phyloP scores from a whole-genome alignment of 2,113 vertebrate genomes.

The Galemys pyrenaicus region DNA sequence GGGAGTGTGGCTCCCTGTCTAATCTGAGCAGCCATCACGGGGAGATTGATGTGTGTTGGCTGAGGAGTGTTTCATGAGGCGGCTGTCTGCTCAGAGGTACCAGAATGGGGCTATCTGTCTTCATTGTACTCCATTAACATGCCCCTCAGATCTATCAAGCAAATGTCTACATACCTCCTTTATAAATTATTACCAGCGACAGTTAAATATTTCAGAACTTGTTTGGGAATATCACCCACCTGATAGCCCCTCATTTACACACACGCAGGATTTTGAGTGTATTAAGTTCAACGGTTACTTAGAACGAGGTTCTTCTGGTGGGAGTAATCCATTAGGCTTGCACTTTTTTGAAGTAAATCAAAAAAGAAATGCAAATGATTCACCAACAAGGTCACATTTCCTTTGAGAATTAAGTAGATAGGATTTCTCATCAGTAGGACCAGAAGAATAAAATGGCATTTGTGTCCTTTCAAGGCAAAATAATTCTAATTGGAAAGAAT shows the following conservation, averaged over 20 bases:
- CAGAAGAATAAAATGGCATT: not conserved
- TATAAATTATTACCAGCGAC: conserved; percentile 84
- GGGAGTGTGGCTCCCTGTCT: conserved; percentile 81
- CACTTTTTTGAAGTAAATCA: conserved; percentile 32
- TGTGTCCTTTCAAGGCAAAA: not conserved
- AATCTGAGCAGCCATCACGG: conserved; percentile 79
- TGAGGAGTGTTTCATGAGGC: conserved; percentile 83
- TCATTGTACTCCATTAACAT: conserved; percentile 87
- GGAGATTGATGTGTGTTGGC: conserved; percentile 86
- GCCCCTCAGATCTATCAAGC: conserved; percentile 84
- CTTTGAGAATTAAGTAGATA: conserved; percentile 28
- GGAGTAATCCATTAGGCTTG: not conserved
- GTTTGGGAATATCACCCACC: conserved; percentile 79
- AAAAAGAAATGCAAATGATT: conserved; percentile 41
- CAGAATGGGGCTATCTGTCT: conserved; percentile 87
- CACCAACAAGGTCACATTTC: not conserved
- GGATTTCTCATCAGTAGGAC: not conserved
- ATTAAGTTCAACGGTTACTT: conserved; percentile 26
- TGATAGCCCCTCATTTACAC: conserved; percentile 67
- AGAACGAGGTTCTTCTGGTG: conserved; percentile 8
- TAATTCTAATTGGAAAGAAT: not conserved
- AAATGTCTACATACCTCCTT: conserved; percentile 79
- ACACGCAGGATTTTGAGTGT: conserved; percentile 39
- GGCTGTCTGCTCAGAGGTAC: conserved; percentile 76
- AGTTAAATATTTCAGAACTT: conserved; percentile 83